These are phyloP conservation scores for Sinocyclocheilus rhinocerous DNA, from an alignment of 2,113 vertebrate genomes.

Conservation along the genomic window DNA sequence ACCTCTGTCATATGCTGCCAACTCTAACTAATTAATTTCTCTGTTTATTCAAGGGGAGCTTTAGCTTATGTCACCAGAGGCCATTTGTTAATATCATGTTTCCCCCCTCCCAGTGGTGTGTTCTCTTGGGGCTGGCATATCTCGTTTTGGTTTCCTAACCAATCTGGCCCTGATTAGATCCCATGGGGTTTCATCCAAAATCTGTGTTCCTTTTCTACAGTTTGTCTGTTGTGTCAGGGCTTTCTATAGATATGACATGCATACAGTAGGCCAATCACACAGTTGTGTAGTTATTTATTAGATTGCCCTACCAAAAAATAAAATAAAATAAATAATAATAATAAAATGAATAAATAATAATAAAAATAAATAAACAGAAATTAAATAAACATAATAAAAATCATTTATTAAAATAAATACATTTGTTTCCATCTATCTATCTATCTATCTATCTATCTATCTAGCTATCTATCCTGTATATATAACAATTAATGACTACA, in stretches of 20 bases:
- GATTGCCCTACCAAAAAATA: background rate
- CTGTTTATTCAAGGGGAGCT: conserved; percentile 50
- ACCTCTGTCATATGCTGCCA: conserved; percentile 42
- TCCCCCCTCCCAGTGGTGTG: conserved; percentile 30
- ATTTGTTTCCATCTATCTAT: too few species aligned
- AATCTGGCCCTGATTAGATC: conserved; percentile 45
- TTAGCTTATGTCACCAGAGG: conserved; percentile 41
- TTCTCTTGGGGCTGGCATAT: conserved; percentile 14
- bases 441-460: too few species aligned
- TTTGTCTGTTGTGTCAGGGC: conserved; percentile 66
- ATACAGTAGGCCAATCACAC: background rate
- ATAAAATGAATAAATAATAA: background rate
- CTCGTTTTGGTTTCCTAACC: conserved; percentile 37
- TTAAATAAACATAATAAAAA: background rate
- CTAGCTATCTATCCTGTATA: too few species aligned
- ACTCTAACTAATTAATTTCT: conserved; percentile 48
- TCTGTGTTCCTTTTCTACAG: conserved; percentile 66
- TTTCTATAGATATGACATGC: conserved; percentile 66
- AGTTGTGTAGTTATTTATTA: background rate
- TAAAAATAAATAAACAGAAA: too few species aligned
- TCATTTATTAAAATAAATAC: too few species aligned
- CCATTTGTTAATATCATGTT: conserved; percentile 43
- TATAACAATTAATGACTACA: background rate
- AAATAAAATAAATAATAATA: background rate
- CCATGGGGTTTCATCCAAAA: conserved; percentile 49